Conservation (phyloP, 2,888 invertebrate species). For the Temnothorax unifasciatus region DNA sequence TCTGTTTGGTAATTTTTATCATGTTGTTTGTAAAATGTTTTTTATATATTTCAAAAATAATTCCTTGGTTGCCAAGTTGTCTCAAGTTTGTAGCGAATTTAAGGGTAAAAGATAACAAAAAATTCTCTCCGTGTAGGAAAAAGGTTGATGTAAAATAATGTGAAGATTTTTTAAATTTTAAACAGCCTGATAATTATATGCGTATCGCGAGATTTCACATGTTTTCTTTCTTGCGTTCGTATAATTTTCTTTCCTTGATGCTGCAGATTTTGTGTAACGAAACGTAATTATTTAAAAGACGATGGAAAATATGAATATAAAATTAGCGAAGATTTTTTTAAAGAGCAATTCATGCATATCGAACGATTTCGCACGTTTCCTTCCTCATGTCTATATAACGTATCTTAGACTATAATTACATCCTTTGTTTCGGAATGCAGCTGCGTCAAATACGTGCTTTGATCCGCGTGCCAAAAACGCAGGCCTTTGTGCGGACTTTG, state of each 20-base stretch:
- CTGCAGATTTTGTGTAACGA: background rate
- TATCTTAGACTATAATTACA: slow-evolving; percentile 32
- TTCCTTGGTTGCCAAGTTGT: too few relatives aligned
- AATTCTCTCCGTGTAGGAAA: background rate
- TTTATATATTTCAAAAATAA: too few relatives aligned
- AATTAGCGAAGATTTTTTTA: background rate
- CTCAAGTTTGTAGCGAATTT: too few relatives aligned
- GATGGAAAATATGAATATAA: background rate
- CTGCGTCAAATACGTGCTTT: slow-evolving; percentile 1
- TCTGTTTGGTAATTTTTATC: too few relatives aligned
- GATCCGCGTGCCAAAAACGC: slow-evolving; percentile 29
- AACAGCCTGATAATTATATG: background rate
- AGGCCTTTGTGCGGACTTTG: background rate
- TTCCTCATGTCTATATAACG: background rate
- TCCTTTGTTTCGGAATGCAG: slow-evolving; percentile 14
- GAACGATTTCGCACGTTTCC: background rate
- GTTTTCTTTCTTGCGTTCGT: background rate
- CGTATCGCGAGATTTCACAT: background rate
- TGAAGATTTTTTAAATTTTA: background rate
- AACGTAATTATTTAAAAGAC: background rate
- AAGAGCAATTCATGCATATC: too few relatives aligned
- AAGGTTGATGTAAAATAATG: background rate
- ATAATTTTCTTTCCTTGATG: background rate
- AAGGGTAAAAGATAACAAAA: too few relatives aligned
- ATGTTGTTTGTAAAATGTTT: too few relatives aligned